A percentile compares a stretch with the other conserved stretches of the same genome.
phyloP scores from a whole-genome alignment of 2,797 vertebrate species.

The Rhyacichthys aspro region DNA sequence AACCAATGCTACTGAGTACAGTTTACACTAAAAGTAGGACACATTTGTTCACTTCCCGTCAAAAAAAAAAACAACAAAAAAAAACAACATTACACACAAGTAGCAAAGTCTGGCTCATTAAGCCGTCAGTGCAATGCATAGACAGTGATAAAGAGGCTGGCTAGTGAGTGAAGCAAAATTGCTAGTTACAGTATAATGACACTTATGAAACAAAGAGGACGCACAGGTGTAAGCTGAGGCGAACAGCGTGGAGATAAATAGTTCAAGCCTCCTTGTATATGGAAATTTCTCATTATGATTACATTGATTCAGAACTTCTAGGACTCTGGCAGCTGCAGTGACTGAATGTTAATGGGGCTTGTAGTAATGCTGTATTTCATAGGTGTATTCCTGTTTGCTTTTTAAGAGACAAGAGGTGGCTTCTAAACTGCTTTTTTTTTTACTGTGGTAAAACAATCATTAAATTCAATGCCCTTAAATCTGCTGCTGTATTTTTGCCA shows the following conservation, averaged over 20 bases:
- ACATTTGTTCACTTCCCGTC: slow-evolving; percentile 32
- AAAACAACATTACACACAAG: slow-evolving; percentile 23
- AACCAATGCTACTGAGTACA: slow-evolving; percentile 17
- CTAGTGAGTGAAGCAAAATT: slow-evolving; percentile 41
- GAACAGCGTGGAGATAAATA: slow-evolving; percentile 57
- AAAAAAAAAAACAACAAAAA: slow-evolving; percentile 39
- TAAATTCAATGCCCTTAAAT: background rate
- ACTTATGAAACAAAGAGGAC: slow-evolving; percentile 52
- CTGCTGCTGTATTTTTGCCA: background rate
- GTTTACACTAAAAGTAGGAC: slow-evolving; percentile 44
- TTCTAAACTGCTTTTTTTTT: slow-evolving; percentile 22
- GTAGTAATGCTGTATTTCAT: background rate
- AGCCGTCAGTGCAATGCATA: slow-evolving; percentile 14
- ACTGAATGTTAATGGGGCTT: slow-evolving; percentile 32
- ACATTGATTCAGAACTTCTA: slow-evolving; percentile 53
- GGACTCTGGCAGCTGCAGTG: slow-evolving; percentile 50
- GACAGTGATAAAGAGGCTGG: slow-evolving; percentile 51
- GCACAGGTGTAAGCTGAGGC: slow-evolving; percentile 64
- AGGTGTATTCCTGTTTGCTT: slow-evolving; percentile 9
- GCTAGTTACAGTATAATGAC: slow-evolving; percentile 54
- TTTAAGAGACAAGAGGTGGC: slow-evolving; percentile 1
- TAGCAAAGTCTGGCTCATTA: slow-evolving; percentile 61
- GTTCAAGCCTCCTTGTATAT: slow-evolving; percentile 48
- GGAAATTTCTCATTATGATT: slow-evolving; percentile 66
- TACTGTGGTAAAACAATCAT: background rate